These are phyloP conservation scores for Solenodon paradoxus DNA, from an alignment of 2,113 vertebrate genomes.

Conservation along the genomic window DNA sequence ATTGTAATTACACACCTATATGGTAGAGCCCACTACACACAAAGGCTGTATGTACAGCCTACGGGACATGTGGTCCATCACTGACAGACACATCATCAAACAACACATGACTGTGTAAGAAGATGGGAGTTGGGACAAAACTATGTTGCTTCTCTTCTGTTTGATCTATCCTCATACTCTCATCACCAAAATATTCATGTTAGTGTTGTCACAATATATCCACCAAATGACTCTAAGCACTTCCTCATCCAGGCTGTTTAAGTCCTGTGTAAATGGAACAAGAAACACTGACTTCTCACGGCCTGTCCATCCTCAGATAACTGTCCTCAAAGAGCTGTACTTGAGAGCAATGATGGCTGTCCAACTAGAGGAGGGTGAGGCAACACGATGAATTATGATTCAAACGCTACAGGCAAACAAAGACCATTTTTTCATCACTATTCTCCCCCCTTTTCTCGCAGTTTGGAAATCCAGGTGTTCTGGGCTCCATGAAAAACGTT, in stretches of 20 bases:
- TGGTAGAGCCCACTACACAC: too few relatives aligned
- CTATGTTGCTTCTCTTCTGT: rapidly evolving
- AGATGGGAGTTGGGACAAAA: neutral
- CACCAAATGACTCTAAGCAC: rapidly evolving
- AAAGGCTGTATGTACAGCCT: too few relatives aligned
- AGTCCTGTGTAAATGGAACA: rapidly evolving
- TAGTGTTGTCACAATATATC: rapidly evolving
- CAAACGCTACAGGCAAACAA: neutral
- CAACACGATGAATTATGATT: rapidly evolving
- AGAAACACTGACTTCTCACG: neutral
- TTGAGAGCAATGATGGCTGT: neutral
- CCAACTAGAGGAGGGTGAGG: rapidly evolving
- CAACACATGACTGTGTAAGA: too few relatives aligned
- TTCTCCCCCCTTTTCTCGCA: neutral
- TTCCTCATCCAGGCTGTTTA: neutral
- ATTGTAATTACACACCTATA: too few relatives aligned
- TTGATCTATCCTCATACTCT: too few relatives aligned
- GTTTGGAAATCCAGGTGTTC: neutral
- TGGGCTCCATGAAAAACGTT: too few relatives aligned
- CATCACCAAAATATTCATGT: neutral
- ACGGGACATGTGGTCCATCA: too few relatives aligned
- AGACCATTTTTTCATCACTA: neutral
- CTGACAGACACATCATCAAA: too few relatives aligned
- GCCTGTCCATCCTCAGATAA: too few relatives aligned
- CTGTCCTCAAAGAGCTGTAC: neutral